These are phyloP conservation scores for Acanthosepion esculentum DNA, from an alignment of 2,888 invertebrate species.

Conservation along the genomic window DNA sequence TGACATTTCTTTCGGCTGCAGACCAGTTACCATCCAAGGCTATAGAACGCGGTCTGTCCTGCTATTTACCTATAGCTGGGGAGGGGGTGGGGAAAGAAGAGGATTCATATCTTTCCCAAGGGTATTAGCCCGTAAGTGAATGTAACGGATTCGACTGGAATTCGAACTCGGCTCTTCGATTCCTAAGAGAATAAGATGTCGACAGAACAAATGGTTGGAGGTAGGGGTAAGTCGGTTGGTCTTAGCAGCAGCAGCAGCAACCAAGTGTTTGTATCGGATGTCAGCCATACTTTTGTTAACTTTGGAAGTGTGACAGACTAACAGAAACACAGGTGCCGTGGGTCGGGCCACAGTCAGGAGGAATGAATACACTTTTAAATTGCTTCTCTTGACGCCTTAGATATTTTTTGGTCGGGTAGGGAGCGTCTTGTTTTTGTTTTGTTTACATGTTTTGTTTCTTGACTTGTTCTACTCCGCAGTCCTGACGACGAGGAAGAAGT, in stretches of 20 bases:
- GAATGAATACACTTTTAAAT: background rate
- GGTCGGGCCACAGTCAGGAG: no score
- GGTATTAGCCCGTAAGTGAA: no score
- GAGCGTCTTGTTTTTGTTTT: background rate
- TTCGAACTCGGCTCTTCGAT: no score
- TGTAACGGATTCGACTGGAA: no score
- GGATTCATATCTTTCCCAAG: no score
- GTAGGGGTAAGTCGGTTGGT: no score
- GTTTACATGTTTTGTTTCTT: background rate
- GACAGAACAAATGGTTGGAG: background rate
- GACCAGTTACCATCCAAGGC: no score
- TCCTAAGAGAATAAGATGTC: background rate
- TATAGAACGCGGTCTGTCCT: no score
- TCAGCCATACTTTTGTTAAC: conserved; percentile 33
- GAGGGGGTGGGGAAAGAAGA: no score
- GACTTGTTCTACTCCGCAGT: background rate
- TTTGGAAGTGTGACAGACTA: conserved; percentile 12
- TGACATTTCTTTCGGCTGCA: no score
- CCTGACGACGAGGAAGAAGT: background rate
- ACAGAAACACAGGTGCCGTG: background rate
- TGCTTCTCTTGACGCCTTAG: background rate
- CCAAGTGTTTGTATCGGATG: background rate
- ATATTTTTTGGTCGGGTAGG: background rate
- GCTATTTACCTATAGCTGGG: no score
- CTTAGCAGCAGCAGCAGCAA: background rate